Evolutionary conservation across 2,113 vertebrate genomes (phyloP).

Genomic region (Gobiocypris rarus): DNA sequence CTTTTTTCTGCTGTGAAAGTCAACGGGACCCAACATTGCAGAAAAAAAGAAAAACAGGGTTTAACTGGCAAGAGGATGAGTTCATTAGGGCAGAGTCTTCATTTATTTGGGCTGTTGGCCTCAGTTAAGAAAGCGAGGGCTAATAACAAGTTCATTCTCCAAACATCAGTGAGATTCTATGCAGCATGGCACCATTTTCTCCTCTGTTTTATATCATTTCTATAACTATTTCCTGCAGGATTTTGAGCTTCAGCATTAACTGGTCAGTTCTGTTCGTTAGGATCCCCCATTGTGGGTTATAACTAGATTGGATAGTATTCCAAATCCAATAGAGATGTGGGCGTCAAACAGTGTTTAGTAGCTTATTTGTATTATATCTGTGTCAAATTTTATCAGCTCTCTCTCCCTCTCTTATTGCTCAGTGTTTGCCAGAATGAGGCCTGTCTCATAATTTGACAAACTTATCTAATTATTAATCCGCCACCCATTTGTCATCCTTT

Average conservation of each 20-base stretch:
- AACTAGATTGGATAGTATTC: not conserved
- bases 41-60: not conserved
- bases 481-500: slow-evolving; percentile 49
- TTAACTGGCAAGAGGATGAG: not conserved
- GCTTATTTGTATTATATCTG: not conserved
- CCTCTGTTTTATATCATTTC: not conserved
- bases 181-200: no score
- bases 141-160: no score
- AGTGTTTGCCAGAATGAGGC: slow-evolving; percentile 9
- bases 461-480: slow-evolving; percentile 56
- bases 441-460: slow-evolving; percentile 57
- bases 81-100: not conserved
- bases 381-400: slow-evolving; percentile 22
- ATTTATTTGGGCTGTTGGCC: not conserved
- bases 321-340: not conserved
- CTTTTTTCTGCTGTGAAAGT: not conserved
- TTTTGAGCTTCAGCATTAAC: not conserved
- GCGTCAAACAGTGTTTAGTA: slow-evolving; percentile 11
- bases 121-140: no score
- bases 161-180: no score
- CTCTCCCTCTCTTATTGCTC: slow-evolving; percentile 47
- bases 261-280: slow-evolving; percentile 3
- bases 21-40: not conserved
- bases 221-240: not conserved
- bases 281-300: not conserved